Percentiles rank a stretch among this genome's conserved stretches.
Evolutionary conservation across 2,797 vertebrate genomes (phyloP).

Genomic region (Champsocephalus esox): DNA sequence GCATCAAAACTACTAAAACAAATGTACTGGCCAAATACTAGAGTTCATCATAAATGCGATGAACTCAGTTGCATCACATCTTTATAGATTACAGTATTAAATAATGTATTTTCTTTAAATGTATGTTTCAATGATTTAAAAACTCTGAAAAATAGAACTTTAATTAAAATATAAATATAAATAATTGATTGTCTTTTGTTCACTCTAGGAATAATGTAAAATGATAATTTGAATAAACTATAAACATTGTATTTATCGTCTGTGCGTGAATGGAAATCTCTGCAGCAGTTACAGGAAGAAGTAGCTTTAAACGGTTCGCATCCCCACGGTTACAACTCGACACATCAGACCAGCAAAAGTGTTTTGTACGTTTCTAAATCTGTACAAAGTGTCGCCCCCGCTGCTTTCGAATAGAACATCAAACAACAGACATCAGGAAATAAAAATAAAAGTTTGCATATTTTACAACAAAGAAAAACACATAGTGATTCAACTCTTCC

Average conservation of each 20-base stretch:
- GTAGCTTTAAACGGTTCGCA: slow-evolving; percentile 86
- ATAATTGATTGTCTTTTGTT: slow-evolving; percentile 87
- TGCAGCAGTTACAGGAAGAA: slow-evolving; percentile 80
- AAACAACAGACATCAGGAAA: slow-evolving; percentile 80
- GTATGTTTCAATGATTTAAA: slow-evolving; percentile 69
- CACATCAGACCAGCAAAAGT: slow-evolving; percentile 73
- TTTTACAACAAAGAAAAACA: slow-evolving; percentile 85
- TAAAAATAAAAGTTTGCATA: slow-evolving; percentile 83
- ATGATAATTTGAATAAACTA: slow-evolving; percentile 53
- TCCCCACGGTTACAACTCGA: slow-evolving; percentile 61
- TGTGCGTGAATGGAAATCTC: slow-evolving; percentile 65
- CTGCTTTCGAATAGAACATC: slow-evolving; percentile 80
- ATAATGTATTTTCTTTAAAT: slow-evolving; percentile 73
- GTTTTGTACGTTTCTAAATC: slow-evolving; percentile 65
- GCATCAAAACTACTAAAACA: slow-evolving; percentile 3
- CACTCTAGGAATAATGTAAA: slow-evolving; percentile 61
- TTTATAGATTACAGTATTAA: slow-evolving; percentile 67
- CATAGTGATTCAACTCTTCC: slow-evolving; percentile 82
- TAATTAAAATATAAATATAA: slow-evolving; percentile 84
- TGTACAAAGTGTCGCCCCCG: slow-evolving; percentile 80
- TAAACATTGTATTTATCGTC: slow-evolving; percentile 54
- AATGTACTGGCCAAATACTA: slow-evolving; percentile 28
- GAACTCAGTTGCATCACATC: slow-evolving; percentile 49
- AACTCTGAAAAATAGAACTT: slow-evolving; percentile 76
- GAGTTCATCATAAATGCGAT: slow-evolving; percentile 29